phyloP scores from a whole-genome alignment of 2,113 vertebrate species.

The Ammodytes dubius region DNA sequence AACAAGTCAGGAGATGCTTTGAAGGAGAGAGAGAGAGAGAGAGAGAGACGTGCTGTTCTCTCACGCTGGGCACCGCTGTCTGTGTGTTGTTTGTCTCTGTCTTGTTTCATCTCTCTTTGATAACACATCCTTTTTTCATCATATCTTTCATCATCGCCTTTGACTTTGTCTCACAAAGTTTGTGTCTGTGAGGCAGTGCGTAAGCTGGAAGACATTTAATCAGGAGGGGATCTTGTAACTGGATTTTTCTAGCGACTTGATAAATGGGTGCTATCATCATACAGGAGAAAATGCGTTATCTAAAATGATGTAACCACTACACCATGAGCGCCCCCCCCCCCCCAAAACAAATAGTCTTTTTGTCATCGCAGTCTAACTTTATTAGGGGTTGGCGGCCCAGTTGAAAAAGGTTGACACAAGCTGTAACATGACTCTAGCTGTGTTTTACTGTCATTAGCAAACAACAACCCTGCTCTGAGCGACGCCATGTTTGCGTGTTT shows the following conservation, averaged over 20 bases:
- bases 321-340: no score
- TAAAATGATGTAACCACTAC: background rate
- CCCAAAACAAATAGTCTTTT: background rate
- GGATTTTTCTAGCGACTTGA: background rate
- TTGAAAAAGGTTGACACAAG: background rate
- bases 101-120: slow-evolving; percentile 15
- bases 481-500: background rate
- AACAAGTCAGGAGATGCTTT: slow-evolving; percentile 48
- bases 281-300: background rate
- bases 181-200: background rate
- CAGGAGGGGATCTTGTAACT: background rate
- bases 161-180: background rate
- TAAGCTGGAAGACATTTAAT: background rate
- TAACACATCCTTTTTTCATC: background rate
- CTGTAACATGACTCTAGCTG: background rate
- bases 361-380: background rate
- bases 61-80: background rate
- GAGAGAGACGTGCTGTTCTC: slow-evolving; percentile 1
- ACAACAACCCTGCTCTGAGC: slow-evolving; percentile 12
- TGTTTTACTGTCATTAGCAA: background rate
- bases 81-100: background rate
- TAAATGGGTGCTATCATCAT: no score
- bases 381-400: background rate
- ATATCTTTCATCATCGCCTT: background rate
- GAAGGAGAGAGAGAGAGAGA: slow-evolving; percentile 10